Conservation (phyloP, 1,140 invertebrate genomes). For the Antheraea mylitta region DNA sequence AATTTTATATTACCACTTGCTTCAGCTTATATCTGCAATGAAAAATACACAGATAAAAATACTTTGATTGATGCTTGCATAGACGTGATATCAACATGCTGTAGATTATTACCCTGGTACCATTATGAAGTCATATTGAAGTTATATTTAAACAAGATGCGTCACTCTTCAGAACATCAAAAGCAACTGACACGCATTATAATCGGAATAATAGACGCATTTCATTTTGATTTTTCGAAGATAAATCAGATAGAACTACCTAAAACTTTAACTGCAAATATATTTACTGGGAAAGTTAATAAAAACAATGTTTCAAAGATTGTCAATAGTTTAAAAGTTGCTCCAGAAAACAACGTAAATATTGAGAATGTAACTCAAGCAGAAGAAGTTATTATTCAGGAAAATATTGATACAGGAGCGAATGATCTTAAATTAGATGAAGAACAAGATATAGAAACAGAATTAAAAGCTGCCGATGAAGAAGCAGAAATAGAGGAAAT, state of each 20-base stretch:
- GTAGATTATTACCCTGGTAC: slow-evolving; percentile 90
- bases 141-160: slow-evolving; percentile 88
- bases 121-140: slow-evolving; percentile 90
- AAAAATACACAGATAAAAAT: slow-evolving; percentile 87
- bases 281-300: not conserved
- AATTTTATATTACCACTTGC: slow-evolving; percentile 93
- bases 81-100: slow-evolving; percentile 86
- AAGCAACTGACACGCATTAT: slow-evolving; percentile 91
- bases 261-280: slow-evolving; percentile 41
- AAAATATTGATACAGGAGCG: slow-evolving; percentile 29
- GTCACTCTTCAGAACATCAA: slow-evolving; percentile 85
- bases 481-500: slow-evolving; percentile 57
- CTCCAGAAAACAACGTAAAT: slow-evolving; percentile 20
- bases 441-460: slow-evolving; percentile 45
- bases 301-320: slow-evolving; percentile 6
- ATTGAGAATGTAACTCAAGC: slow-evolving; percentile 15
- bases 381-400: slow-evolving; percentile 25
- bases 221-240: slow-evolving; percentile 94
- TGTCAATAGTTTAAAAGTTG: slow-evolving; percentile 15
- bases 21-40: slow-evolving; percentile 88
- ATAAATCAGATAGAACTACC: slow-evolving; percentile 71
- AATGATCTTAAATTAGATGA: slow-evolving; percentile 35
- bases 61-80: slow-evolving; percentile 92
- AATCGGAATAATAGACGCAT: slow-evolving; percentile 91
- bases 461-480: slow-evolving; percentile 46